A percentile compares a stretch with the other conserved stretches of the same genome.
Conservation (phyloP, 2,888 invertebrate species). For the Tridacna gigas region DNA sequence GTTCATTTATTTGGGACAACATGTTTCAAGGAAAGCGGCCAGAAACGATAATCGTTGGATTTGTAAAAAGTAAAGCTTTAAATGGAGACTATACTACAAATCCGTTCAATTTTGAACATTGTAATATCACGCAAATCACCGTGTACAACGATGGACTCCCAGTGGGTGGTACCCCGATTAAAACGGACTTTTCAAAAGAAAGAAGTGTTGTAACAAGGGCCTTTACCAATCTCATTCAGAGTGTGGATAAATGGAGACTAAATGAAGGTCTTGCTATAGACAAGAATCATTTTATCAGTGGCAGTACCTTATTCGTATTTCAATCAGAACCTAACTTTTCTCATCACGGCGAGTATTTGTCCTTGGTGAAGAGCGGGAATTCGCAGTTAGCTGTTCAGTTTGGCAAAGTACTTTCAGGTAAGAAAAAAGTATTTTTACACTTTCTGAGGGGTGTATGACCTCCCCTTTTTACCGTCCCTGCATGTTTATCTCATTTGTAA, state of each 20-base stretch:
- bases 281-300: constrained; percentile 19
- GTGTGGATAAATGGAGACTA: constrained; percentile 44
- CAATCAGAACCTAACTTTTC: constrained; percentile 39
- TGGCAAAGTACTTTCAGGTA: constrained; percentile 29
- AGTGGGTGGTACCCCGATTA: constrained; percentile 43
- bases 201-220: constrained; percentile 33
- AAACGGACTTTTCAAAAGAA: constrained; percentile 23
- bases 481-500: too few species aligned
- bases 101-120: constrained; percentile 57
- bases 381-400: constrained; percentile 35
- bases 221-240: constrained; percentile 39
- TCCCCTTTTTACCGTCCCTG: too few species aligned
- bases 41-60: constrained; percentile 34
- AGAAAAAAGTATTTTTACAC: not conserved
- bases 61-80: constrained; percentile 42
- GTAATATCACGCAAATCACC: constrained; percentile 39
- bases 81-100: constrained; percentile 51
- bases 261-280: constrained; percentile 40
- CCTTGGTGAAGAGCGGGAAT: constrained; percentile 38
- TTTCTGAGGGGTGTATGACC: too few species aligned
- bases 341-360: constrained; percentile 41
- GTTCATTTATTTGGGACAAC: constrained; percentile 50
- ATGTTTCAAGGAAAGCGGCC: constrained; percentile 51
- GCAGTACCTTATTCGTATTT: constrained; percentile 37
- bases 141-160: constrained; percentile 51